phyloP scores from a whole-genome alignment of 2,113 vertebrate species.

The Ciconia boyciana region DNA sequence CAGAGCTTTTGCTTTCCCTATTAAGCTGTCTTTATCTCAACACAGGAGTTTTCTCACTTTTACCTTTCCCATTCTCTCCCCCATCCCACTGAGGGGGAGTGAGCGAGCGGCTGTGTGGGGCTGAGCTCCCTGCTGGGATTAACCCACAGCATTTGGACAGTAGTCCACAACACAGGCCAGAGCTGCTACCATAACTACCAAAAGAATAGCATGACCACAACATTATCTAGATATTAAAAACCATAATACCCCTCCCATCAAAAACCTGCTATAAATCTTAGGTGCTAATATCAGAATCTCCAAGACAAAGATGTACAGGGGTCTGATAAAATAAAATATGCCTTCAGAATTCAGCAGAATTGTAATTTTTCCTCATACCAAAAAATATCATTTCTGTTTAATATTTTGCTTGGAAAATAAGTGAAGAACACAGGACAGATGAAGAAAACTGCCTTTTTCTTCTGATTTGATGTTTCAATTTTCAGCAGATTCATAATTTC shows the following conservation, averaged over 20 bases:
- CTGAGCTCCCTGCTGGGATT: background rate
- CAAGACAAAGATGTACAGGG: background rate
- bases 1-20: background rate
- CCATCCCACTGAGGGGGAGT: background rate
- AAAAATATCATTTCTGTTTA: background rate
- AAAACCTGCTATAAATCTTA: background rate
- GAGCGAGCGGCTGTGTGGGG: background rate
- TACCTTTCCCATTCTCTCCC: background rate
- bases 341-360: background rate
- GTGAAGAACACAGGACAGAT: background rate
- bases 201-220: background rate
- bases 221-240: background rate
- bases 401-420: background rate
- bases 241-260: accelerated
- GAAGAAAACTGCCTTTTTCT: background rate
- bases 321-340: background rate
- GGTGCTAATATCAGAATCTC: background rate
- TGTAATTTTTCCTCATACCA: background rate
- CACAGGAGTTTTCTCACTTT: background rate
- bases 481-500: background rate
- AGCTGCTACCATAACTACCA: background rate
- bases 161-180: background rate
- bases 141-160: background rate
- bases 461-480: background rate
- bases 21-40: background rate